These are phyloP conservation scores for Oreochromis tanganicae DNA, from an alignment of 2,113 vertebrate genomes.

Conservation along the genomic window DNA sequence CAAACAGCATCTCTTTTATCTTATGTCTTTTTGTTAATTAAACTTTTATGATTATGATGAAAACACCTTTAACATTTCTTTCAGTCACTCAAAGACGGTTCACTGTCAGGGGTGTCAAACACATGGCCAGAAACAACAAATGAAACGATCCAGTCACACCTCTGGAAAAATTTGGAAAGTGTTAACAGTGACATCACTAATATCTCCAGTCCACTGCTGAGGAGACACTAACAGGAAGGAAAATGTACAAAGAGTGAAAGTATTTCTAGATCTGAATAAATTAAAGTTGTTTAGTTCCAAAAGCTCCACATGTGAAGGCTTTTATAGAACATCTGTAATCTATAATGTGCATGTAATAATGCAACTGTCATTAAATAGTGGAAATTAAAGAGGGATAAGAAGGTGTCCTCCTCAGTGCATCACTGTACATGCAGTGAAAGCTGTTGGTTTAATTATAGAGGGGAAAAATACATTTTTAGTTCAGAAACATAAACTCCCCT, in stretches of 20 bases:
- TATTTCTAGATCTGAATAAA: not conserved
- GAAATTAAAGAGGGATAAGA: not conserved
- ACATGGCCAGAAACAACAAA: fast-evolving
- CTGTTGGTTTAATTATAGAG: not conserved
- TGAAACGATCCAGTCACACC: not conserved
- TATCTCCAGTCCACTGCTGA: not conserved
- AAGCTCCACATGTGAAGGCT: not conserved
- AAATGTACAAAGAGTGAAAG: not conserved
- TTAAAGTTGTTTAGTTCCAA: not conserved
- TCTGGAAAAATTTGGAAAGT: not conserved
- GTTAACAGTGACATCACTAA: fast-evolving
- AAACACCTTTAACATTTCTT: not conserved
- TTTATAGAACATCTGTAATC: fast-evolving
- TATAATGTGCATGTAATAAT: no score
- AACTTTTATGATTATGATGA: not conserved
- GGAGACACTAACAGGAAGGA: not conserved
- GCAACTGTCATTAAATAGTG: fast-evolving
- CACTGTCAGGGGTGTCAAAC: fast-evolving
- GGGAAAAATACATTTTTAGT: not conserved
- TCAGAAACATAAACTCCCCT: not conserved
- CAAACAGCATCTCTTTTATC: fast-evolving
- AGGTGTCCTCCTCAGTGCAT: fast-evolving
- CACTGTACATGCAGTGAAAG: fast-evolving
- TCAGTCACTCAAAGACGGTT: not conserved
- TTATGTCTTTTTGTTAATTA: fast-evolving